These are phyloP conservation scores for Gandaritis pyraliata DNA, from an alignment of 2,888 invertebrate genomes.

Conservation along the genomic window DNA sequence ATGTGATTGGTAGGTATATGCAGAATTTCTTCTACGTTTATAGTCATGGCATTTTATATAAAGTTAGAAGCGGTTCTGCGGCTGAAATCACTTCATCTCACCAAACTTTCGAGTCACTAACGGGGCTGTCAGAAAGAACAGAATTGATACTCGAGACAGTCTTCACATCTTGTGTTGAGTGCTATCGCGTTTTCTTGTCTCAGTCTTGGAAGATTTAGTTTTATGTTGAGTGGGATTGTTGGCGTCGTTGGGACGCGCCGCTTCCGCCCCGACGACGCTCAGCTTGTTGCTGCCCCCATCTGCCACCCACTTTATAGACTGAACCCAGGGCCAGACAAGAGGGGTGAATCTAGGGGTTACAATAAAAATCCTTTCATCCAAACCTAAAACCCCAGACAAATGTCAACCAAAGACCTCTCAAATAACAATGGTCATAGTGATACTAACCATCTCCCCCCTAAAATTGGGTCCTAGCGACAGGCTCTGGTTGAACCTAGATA, in stretches of 20 bases:
- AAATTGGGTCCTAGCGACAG: slow-evolving; percentile 10
- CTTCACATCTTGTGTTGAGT: slow-evolving; percentile 61
- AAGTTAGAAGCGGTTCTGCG: slow-evolving; percentile 15
- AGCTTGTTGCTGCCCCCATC: slow-evolving; percentile 61
- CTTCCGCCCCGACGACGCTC: slow-evolving; percentile 60
- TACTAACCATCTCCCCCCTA: neutral
- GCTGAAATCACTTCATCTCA: slow-evolving; percentile 29
- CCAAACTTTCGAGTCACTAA: slow-evolving; percentile 38
- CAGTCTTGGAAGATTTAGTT: slow-evolving; percentile 68
- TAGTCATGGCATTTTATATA: slow-evolving; percentile 10
- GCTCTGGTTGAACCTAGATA: slow-evolving; percentile 36
- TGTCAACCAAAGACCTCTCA: neutral
- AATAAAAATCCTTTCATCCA: slow-evolving; percentile 26
- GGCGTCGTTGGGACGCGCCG: slow-evolving; percentile 75
- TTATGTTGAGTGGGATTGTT: slow-evolving; percentile 73
- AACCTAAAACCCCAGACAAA: slow-evolving; percentile 16
- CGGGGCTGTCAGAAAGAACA: slow-evolving; percentile 44
- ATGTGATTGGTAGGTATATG: neutral
- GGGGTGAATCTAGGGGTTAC: slow-evolving; percentile 32
- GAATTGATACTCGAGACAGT: slow-evolving; percentile 56
- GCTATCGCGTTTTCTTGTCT: slow-evolving; percentile 63
- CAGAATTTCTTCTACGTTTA: slow-evolving; percentile 6
- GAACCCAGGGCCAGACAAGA: slow-evolving; percentile 33
- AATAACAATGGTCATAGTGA: slow-evolving; percentile 1
- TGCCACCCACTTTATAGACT: slow-evolving; percentile 31